Percentiles rank a stretch among this genome's conserved stretches.
Evolutionary conservation across 2,888 invertebrate genomes (phyloP).

Genomic region (Acanthoscelides obtectus): DNA sequence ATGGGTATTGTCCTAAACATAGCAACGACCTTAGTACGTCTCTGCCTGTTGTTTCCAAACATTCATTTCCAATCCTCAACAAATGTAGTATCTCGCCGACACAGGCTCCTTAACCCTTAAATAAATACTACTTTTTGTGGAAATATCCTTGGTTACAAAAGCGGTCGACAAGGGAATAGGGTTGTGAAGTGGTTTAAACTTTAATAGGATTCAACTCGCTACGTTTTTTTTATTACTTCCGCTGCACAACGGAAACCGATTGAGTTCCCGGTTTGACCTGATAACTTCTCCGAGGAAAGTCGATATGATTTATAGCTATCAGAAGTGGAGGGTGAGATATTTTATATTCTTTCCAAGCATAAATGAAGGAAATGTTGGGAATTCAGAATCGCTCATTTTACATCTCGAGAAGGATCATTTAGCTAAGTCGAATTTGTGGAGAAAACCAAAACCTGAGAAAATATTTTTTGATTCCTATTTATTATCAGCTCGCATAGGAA

Average conservation of each 20-base stretch:
- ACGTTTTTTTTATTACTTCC: background rate
- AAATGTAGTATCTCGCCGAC: slow-evolving; percentile 20
- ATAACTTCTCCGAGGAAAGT: background rate
- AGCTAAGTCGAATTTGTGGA: too few relatives aligned
- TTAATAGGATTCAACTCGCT: background rate
- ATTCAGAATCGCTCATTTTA: too few relatives aligned
- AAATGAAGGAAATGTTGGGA: too few relatives aligned
- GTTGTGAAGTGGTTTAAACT: background rate
- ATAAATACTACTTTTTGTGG: slow-evolving; percentile 16
- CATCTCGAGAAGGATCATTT: too few relatives aligned
- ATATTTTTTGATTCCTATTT: too few relatives aligned
- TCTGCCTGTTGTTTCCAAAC: slow-evolving; percentile 18
- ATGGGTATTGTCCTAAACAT: too few relatives aligned
- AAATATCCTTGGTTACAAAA: background rate
- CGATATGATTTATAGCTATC: background rate
- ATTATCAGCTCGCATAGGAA: too few relatives aligned
- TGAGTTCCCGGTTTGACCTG: background rate
- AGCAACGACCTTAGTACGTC: slow-evolving; percentile 8
- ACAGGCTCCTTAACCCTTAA: slow-evolving; percentile 21
- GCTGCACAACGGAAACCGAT: background rate
- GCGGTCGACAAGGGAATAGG: background rate
- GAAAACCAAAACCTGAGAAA: too few relatives aligned
- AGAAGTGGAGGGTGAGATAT: background rate
- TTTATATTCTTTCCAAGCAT: background rate
- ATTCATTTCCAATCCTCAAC: slow-evolving; percentile 12